Base-by-base conservation (phyloP, 2,113 vertebrate species). In the Istiophorus platypterus region DNA sequence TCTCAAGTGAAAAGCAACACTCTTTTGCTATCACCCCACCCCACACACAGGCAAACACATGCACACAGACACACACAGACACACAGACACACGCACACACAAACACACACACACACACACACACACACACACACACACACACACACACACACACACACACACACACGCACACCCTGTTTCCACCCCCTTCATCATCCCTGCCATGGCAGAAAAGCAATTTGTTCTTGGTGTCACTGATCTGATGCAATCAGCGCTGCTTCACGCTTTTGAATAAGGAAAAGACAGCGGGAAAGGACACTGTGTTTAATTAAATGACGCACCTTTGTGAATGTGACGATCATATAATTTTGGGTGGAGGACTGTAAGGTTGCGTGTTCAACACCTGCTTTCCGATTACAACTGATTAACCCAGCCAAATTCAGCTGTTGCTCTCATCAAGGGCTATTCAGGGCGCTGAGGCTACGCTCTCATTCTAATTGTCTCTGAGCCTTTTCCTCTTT, bases 231-330 rank as follows among this genome's bases (percentile, higher is more conserved):
- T 88, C 82, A 85, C 27, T 85, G 93, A 93, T 92, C 90, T 85
- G 88, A 93, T 78, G 89, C 90, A 92, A 93, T 94, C 92, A 94
- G 89, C 64, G 64, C 80, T 83, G 92, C 92, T 93, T 93, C 93
- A 94, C 68, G 83, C 89, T 84, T 73, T 75, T 90, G 80, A 90
- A 76, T 66, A 70, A 78, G 81, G 78, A 83, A 78, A 77, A 76
- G 65, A 74, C 64, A 85, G 62, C 42, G 57, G 69, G 66, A 86
- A 81, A 81, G 85, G 89, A 89, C 87, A 69, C 84, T 63, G 82
- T 78, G 86, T 92, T 92, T 94, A 93, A 91, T 94, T 91, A 93
- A 92, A 92, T 75, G 70, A 64, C 75, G 63, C 67, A 73, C 83
- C 90, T 85, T 88, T 74, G 62, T 77, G 85, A 90, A 84, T 84